Evolutionary conservation across 2,113 vertebrate genomes (phyloP), one percentile per base, ranked within the genome.

Genomic region (Chaetops frenatus): DNA sequence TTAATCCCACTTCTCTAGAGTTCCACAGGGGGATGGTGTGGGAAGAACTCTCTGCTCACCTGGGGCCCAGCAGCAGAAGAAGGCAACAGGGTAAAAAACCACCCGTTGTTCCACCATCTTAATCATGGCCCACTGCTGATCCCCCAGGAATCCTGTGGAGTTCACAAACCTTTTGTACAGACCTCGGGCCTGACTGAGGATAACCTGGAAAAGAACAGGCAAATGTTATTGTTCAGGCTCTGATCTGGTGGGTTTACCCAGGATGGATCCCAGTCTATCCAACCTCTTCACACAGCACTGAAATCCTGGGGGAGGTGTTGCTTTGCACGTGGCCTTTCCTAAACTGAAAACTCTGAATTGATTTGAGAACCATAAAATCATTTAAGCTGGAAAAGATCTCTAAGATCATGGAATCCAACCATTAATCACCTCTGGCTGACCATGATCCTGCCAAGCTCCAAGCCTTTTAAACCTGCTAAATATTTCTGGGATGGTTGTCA

Each of bases 11-110:
- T 50, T 64, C 56, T 48, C 70, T 36, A 2, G 15, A n/a, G 10
- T 23, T 40, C 42, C 57, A 16, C 15, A 12, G 47, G 38, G 24
- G 28, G n/a, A 20, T 3, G 28, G 1, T 7, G 64, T 10, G 69
- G 50, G 54, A n/a, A 21, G 12, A 70, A 19, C 6, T 62, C 85
- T 36, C 88, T 65, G 92, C 98, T 83, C 20, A 99, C 99, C 99
- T 98, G 99, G 98, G 45, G 98, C 98, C 98, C 99, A 99, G 95
- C 99, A 99, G 95, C 98, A 98, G 86, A 99, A 93, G 92, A 99
- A 99, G 9, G 97, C 90, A 3, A 97, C 11, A 1, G 98, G 98
- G 94, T 99, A 99, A 47, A 99, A 98, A 19, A 99, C 40, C 93
- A 98, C 98, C 17, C 98, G 95, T 28, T 98, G 96, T 69, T 99